phyloP scores from a whole-genome alignment of 2,888 invertebrate genomes.

The Abscondita cerata region DNA sequence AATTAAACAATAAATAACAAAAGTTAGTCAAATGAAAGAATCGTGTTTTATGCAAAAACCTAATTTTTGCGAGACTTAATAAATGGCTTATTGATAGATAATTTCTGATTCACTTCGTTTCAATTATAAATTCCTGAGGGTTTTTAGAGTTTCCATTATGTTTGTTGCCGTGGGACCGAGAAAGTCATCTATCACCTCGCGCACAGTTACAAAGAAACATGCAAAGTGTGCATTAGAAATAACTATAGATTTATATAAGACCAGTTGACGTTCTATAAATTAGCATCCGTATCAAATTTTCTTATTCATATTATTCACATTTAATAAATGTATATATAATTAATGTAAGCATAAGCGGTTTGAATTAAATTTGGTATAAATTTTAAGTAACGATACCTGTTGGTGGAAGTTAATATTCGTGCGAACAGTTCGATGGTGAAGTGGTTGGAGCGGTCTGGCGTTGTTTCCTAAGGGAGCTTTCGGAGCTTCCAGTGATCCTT shows the following conservation, averaged over 20 bases:
- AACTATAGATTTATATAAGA: constrained; percentile 28
- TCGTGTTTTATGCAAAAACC: no score
- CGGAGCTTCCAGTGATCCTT: constrained; percentile 83
- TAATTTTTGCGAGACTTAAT: no score
- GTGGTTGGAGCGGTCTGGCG: constrained; percentile 89
- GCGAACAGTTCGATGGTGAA: constrained; percentile 92
- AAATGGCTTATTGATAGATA: constrained; percentile 22
- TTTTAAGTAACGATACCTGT: constrained; percentile 42
- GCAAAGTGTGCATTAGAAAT: constrained; percentile 45
- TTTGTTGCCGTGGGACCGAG: constrained; percentile 40
- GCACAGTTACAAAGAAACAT: constrained; percentile 35
- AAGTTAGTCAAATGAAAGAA: no score
- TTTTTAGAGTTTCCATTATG: constrained; percentile 34
- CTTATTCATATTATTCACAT: constrained; percentile 12
- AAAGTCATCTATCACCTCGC: constrained; percentile 43
- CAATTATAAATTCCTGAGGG: constrained; percentile 36
- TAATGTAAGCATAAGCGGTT: constrained; percentile 23
- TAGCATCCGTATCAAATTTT: constrained; percentile 15
- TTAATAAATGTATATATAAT: constrained; percentile 20
- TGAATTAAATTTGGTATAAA: constrained; percentile 28
- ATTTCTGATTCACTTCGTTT: constrained; percentile 36
- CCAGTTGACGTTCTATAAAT: constrained; percentile 8
- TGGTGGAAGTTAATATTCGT: constrained; percentile 97
- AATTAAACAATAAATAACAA: no score
- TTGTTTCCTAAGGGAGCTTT: constrained; percentile 95